These are phyloP conservation scores for Apeltes quadracus DNA, from an alignment of 2,113 vertebrate species.

Conservation along the genomic window DNA sequence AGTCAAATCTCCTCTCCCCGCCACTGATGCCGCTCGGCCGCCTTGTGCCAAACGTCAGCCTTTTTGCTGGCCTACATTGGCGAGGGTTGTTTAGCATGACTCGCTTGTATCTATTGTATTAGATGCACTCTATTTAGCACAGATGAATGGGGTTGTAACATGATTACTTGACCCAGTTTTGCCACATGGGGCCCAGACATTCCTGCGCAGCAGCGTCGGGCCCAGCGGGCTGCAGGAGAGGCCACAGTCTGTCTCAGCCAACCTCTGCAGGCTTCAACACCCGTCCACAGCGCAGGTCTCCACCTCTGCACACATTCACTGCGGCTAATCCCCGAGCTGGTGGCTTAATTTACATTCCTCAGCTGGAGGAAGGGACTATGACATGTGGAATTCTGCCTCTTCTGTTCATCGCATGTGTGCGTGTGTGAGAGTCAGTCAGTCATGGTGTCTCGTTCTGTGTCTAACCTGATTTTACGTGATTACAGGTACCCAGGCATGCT, in stretches of 20 bases:
- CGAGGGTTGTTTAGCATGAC: conserved; percentile 29
- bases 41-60: conserved; percentile 1
- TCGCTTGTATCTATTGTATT: conserved; percentile 30
- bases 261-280: conserved; percentile 31
- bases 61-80: background rate
- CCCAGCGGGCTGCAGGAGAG: conserved; percentile 31
- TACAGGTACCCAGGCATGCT: conserved; percentile 90
- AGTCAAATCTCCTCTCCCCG: conserved; percentile 26
- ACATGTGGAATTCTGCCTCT: conserved; percentile 41
- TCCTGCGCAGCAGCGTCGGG: conserved; percentile 27
- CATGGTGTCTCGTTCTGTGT: conserved; percentile 6
- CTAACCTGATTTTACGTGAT: conserved; percentile 30
- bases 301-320: conserved; percentile 47
- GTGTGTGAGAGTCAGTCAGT: conserved; percentile 2
- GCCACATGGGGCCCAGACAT: conserved; percentile 39
- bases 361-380: conserved; percentile 48
- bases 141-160: conserved; percentile 36
- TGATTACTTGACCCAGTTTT: conserved; percentile 55
- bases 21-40: background rate
- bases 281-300: conserved; percentile 41
- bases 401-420: conserved; percentile 6
- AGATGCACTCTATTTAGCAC: conserved; percentile 25
- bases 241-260: conserved; percentile 30
- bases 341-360: conserved; percentile 61
- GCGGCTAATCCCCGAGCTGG: conserved; percentile 40